Conservation (phyloP, 2,797 vertebrate genomes). For the Alauda arvensis region DNA sequence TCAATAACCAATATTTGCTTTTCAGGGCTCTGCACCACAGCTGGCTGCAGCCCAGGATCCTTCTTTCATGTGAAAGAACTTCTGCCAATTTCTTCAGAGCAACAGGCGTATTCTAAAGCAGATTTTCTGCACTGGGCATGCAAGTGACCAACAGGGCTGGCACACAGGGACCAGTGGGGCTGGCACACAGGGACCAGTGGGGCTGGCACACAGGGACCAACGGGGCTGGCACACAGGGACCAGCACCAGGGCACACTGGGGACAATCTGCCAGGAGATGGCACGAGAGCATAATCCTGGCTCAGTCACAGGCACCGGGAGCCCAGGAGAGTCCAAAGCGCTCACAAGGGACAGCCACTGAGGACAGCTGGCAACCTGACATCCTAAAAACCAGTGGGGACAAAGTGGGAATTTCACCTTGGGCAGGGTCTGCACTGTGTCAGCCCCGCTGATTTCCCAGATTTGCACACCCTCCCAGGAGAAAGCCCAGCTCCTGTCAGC, state of each 20-base stretch:
- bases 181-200: no score
- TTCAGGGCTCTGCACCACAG: background rate
- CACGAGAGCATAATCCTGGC: background rate
- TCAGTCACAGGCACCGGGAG: background rate
- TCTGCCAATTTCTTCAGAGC: background rate
- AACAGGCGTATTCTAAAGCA: background rate
- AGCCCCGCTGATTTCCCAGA: background rate
- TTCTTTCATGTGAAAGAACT: background rate
- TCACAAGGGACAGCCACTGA: background rate
- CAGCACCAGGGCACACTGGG: background rate
- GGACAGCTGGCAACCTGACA: background rate
- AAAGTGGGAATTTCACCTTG: background rate
- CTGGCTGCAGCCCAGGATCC: background rate
- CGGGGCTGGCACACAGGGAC: background rate
- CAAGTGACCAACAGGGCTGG: background rate
- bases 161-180: background rate
- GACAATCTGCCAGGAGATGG: slow-evolving; percentile 23
- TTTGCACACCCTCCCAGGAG: background rate
- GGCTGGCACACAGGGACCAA: background rate
- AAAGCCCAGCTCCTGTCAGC: background rate
- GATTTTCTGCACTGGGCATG: background rate
- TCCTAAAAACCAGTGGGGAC: accelerated
- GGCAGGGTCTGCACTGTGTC: background rate
- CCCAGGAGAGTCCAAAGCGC: accelerated
- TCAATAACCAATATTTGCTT: background rate